Percentiles rank a stretch among this genome's conserved stretches.
Conservation (phyloP, 2,888 invertebrate species). For the Agrotis clavis region DNA sequence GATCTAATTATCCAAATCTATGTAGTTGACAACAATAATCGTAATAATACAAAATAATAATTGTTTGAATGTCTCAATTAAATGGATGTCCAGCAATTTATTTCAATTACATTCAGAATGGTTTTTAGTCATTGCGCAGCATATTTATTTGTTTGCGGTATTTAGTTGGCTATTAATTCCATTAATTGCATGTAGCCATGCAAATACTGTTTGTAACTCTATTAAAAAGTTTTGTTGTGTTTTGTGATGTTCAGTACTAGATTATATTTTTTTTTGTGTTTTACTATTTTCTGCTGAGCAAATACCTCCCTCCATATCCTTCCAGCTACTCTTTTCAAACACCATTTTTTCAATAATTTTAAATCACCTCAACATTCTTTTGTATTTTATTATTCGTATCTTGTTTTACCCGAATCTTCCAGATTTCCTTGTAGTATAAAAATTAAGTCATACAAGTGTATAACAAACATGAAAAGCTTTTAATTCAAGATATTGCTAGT, state of each 20-base stretch:
- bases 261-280: no score
- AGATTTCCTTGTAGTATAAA: no score
- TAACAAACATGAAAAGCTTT: not conserved
- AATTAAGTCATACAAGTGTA: not conserved
- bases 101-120: conserved; percentile 21
- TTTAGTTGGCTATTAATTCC: conserved; percentile 18
- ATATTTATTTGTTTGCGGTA: conserved; percentile 28
- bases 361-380: not conserved
- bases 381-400: no score
- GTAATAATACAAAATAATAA: not conserved
- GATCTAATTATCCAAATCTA: not conserved
- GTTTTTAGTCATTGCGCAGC: not conserved
- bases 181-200: conserved; percentile 4
- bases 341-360: not conserved
- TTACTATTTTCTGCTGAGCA: no score
- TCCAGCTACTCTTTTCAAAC: no score
- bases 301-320: no score
- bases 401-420: no score
- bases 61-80: not conserved
- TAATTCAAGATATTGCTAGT: no score
- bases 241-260: not conserved
- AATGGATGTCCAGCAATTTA: conserved; percentile 13
- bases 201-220: not conserved
- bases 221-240: not conserved
- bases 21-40: not conserved